These are phyloP conservation scores for Macrostomum lignano DNA, from an alignment of 1,140 invertebrate species.

Conservation along the genomic window DNA sequence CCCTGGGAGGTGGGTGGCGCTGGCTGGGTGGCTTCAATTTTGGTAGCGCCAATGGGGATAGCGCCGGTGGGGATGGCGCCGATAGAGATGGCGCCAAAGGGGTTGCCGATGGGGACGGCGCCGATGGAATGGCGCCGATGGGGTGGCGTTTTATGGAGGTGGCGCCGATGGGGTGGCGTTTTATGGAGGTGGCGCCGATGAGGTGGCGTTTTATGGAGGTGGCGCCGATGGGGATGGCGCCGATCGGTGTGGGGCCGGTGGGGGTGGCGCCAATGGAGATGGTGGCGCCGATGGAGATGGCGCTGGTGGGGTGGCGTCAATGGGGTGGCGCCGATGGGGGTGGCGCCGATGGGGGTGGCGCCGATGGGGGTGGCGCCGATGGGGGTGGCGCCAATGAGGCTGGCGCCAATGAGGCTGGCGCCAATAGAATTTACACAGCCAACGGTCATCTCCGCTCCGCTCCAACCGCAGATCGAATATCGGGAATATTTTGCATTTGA, in stretches of 20 bases:
- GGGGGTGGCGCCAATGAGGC: too few species aligned
- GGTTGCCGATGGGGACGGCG: background rate
- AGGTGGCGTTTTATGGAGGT: background rate
- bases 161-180: background rate
- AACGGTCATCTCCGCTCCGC: background rate
- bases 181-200: background rate
- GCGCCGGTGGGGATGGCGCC: background rate
- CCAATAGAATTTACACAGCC: background rate
- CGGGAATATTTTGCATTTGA: slow-evolving; percentile 3
- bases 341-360: too few species aligned
- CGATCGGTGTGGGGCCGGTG: too few species aligned
- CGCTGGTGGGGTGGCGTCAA: too few species aligned
- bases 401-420: background rate
- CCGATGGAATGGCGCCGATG: too few species aligned
- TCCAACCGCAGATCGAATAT: slow-evolving; percentile 2
- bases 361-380: too few species aligned
- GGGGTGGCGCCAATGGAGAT: too few species aligned
- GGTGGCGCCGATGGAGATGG: too few species aligned
- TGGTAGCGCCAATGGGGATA: background rate
- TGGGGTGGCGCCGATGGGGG: too few species aligned
- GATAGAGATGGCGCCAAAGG: background rate
- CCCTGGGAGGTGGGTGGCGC: slow-evolving; percentile 38
- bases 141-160: background rate
- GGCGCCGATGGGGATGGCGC: too few species aligned
- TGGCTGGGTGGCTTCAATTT: background rate